Evolutionary conservation across 53 echinoderm and acorn worm genomes (phyloP).

Genomic region (Luidia sarsii): DNA sequence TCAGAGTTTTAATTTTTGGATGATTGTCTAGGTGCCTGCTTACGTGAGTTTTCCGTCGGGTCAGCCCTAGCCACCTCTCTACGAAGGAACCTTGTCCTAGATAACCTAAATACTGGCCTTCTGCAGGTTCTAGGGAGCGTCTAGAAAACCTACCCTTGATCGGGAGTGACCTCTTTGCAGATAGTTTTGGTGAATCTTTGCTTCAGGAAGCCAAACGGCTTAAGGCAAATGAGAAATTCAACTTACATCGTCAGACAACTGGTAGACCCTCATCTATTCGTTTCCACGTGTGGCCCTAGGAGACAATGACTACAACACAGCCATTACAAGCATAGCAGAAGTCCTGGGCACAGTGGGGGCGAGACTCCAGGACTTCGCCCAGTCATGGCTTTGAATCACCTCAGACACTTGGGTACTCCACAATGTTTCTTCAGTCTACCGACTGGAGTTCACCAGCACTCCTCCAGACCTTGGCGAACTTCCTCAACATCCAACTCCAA

Average conservation of each 20-base stretch:
- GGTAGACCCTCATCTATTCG: not conserved
- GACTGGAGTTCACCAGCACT: not conserved
- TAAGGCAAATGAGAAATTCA: not conserved
- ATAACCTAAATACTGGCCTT: not conserved
- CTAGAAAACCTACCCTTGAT: not conserved
- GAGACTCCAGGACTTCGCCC: conserved; percentile 1
- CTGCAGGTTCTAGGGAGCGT: not conserved
- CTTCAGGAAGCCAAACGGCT: not conserved
- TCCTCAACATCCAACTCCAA: not conserved
- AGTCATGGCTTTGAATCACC: not conserved
- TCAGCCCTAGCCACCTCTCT: too few relatives aligned
- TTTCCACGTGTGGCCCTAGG: too few relatives aligned
- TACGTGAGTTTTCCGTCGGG: too few relatives aligned
- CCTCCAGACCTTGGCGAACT: not conserved
- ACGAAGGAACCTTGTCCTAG: too few relatives aligned
- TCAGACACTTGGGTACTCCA: conserved; percentile 12
- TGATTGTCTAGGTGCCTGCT: too few relatives aligned
- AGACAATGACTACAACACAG: too few relatives aligned
- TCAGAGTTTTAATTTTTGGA: too few relatives aligned
- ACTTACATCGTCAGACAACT: not conserved
- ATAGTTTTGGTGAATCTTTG: not conserved
- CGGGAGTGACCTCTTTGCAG: not conserved
- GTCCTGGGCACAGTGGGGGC: too few relatives aligned
- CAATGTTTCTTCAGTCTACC: conserved; percentile 5
- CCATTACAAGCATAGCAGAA: too few relatives aligned